Evolutionary conservation across 2,113 vertebrate species (phyloP).

Genomic region (Neoarius graeffei): DNA sequence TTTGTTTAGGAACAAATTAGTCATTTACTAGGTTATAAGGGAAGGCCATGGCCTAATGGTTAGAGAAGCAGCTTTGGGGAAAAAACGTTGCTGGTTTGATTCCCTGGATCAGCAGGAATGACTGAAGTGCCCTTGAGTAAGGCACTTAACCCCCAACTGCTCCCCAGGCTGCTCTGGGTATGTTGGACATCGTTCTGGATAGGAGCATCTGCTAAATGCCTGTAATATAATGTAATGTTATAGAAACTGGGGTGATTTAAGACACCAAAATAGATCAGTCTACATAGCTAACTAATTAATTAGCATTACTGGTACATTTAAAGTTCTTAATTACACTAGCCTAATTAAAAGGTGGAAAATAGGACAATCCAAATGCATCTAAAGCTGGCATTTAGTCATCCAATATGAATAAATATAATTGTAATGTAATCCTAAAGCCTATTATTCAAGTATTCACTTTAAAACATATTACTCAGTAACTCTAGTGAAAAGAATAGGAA

Average conservation of each 20-base stretch:
- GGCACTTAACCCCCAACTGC: too few relatives aligned
- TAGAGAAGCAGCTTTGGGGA: too few relatives aligned
- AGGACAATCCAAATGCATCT: neutral
- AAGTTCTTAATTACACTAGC: neutral
- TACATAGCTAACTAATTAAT: neutral
- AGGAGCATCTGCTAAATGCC: too few relatives aligned
- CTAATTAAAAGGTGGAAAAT: neutral
- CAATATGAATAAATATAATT: neutral
- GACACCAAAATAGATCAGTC: neutral
- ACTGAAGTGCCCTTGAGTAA: too few relatives aligned
- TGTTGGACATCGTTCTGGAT: too few relatives aligned
- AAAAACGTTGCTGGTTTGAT: too few relatives aligned
- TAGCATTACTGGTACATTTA: neutral
- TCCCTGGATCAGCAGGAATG: too few relatives aligned
- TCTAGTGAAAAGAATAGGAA: neutral
- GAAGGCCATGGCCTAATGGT: too few relatives aligned
- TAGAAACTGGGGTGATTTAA: neutral
- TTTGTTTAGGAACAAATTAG: neutral
- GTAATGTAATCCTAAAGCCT: neutral
- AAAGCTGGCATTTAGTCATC: neutral
- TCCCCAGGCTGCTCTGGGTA: too few relatives aligned
- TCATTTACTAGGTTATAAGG: neutral
- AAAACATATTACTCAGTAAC: neutral
- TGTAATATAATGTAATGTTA: neutral
- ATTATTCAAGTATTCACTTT: neutral